Evolutionary conservation across 2,797 vertebrate species (phyloP), one percentile per base, ranked within the genome.

Genomic region (Ctenopoma kingsleyae): DNA sequence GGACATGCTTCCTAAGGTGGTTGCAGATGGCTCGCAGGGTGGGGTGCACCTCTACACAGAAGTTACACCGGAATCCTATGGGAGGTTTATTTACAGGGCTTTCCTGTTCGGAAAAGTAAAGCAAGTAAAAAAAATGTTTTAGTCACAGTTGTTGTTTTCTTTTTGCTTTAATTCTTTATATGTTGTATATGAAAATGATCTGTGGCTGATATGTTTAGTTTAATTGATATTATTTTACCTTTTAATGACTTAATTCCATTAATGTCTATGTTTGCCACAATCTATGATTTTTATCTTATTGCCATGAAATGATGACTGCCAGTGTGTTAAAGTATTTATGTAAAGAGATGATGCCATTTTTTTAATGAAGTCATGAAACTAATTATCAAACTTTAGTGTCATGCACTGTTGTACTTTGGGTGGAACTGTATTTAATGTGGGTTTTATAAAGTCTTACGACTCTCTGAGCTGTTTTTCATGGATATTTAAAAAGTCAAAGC

Each of bases 1-100:
- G 97, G 62, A 99, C 96, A 2, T 99, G 98, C 79, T 99, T 99
- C 81, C 98, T 95, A 40, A 99, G 96, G 84, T 99, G 98, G 88
- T 99, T 99, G 89, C 97, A 99, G 92, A 99, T 99, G 76, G 98
- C 98, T 81, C 98, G 93, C 55, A 99, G 96, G 17, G 97, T 99
- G 35, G 97, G 96, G 84, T 99, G 98, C 78, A 99, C 95, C 90
- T 99, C 98, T 65, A 97, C 93, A 0, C 98, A 99, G 92, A 99
- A 99, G 82, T 98, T 99, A 90, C 98, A 99, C 70, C 97, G 95
- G 94, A 98, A 99, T 84, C 98, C 98, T 70, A 98, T 92, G 15
- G 94, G 93, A 50, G 89, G 49, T 75, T 91, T 93, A 63, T 87
- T 88, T 49, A 70, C 32, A 58, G 74, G 73, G 60, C 17, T 86